A percentile compares a stretch with the other conserved stretches of the same genome.
These are phyloP conservation scores for Aphrophora alni DNA, from an alignment of 2,888 invertebrate genomes.

Conservation along the genomic window DNA sequence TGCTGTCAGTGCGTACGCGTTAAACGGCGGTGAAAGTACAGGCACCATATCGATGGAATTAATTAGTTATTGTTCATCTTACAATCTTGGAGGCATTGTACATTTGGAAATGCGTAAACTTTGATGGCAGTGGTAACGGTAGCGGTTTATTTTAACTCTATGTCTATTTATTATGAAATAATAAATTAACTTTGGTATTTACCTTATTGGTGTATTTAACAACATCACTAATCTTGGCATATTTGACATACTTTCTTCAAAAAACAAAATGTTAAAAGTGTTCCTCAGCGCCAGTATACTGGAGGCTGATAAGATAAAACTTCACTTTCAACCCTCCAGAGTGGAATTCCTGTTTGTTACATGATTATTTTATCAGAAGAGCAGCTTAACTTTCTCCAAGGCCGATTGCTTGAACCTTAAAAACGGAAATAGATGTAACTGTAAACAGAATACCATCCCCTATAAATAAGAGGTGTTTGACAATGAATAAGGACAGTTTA, in stretches of 20 bases:
- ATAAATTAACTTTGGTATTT: background rate
- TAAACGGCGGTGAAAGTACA: constrained; percentile 3
- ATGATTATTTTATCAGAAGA: background rate
- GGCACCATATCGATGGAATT: constrained; percentile 3
- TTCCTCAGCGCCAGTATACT: background rate
- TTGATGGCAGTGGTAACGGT: background rate
- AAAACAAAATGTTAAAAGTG: background rate
- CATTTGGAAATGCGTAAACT: background rate
- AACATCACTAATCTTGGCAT: background rate
- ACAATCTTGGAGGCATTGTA: background rate
- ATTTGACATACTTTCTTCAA: background rate
- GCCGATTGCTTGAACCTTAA: background rate
- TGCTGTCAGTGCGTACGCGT: background rate
- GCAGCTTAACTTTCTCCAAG: constrained; percentile 3
- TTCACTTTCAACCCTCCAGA: background rate
- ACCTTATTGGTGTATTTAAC: too few species aligned
- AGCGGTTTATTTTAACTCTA: background rate
- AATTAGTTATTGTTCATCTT: background rate
- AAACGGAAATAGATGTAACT: constrained; percentile 5
- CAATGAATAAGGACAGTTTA: background rate
- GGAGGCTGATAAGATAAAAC: background rate
- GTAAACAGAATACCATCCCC: background rate
- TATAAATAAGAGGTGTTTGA: background rate
- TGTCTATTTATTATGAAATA: background rate
- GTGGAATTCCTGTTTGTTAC: background rate